Conservation (phyloP, 2,113 vertebrate genomes). For the Gobiocypris rarus region DNA sequence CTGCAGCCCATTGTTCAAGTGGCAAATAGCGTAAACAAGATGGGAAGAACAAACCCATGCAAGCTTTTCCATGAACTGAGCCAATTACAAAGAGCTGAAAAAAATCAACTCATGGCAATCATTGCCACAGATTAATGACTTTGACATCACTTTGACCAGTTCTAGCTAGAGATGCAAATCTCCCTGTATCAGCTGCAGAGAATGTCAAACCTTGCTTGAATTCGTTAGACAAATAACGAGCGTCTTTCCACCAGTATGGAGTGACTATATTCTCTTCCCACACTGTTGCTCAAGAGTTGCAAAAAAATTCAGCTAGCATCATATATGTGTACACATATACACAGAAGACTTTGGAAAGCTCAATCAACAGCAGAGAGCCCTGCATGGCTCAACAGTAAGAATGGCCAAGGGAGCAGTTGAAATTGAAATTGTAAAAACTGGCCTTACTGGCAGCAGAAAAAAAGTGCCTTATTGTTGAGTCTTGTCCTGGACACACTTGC, state of each 20-base stretch:
- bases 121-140: background rate
- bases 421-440: background rate
- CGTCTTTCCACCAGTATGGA: background rate
- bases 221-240: background rate
- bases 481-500: background rate
- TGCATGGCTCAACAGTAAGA: background rate
- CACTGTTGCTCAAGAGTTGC: background rate
- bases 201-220: conserved; percentile 4
- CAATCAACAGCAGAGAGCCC: background rate
- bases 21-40: background rate
- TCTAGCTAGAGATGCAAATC: background rate
- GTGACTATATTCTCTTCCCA: background rate
- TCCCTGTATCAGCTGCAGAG: background rate
- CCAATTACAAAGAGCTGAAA: background rate
- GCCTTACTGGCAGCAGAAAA: background rate
- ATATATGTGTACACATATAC: background rate
- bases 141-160: background rate
- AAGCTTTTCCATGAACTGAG: background rate
- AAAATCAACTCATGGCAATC: background rate
- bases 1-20: background rate
- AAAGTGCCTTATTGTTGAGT: background rate
- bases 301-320: background rate
- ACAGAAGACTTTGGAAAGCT: background rate
- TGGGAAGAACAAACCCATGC: background rate
- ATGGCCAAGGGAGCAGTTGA: background rate